Percentiles rank a stretch among this genome's conserved stretches.
Conservation (phyloP, 53 echinoderm and acorn worm genomes). For the Patiria pectinifera region DNA sequence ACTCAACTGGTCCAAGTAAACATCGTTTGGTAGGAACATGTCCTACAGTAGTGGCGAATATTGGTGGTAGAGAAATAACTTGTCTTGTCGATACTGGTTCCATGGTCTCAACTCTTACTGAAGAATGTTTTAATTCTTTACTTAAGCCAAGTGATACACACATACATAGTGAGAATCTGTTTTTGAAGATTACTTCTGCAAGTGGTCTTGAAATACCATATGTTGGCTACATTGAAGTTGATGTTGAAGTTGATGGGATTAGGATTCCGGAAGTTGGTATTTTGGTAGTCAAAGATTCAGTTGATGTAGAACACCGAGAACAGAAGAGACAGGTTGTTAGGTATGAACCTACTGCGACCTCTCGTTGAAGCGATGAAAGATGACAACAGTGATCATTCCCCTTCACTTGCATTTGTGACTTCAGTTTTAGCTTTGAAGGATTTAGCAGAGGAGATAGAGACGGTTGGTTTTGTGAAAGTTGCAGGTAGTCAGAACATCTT, state of each 20-base stretch:
- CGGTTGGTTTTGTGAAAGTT: background rate
- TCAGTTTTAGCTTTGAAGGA: background rate
- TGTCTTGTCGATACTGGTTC: slow-evolving; percentile 31
- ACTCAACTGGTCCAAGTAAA: background rate
- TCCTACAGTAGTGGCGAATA: background rate
- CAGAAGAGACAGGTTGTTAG: background rate
- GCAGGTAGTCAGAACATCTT: background rate
- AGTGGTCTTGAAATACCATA: slow-evolving; percentile 25
- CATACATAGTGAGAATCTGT: background rate
- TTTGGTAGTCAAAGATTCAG: slow-evolving; percentile 28
- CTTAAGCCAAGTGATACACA: background rate
- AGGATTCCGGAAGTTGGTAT: slow-evolving; percentile 13
- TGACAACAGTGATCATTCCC: background rate
- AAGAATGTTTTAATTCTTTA: background rate
- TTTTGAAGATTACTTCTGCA: slow-evolving; percentile 26
- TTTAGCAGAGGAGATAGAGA: background rate
- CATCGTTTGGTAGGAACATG: slow-evolving; percentile 7
- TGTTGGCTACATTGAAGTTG: slow-evolving; percentile 9
- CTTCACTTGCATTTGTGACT: background rate
- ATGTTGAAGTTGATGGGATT: slow-evolving; percentile 4
- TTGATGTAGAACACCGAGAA: slow-evolving; percentile 4
- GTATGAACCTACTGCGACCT: slow-evolving; percentile 28
- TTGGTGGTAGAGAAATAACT: background rate
- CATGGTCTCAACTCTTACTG: slow-evolving; percentile 24
- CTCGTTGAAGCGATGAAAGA: background rate